A percentile compares a stretch with the other conserved stretches of the same genome.
Evolutionary conservation across 2,888 invertebrate species (phyloP).

Genomic region (Nomada hirtipes): DNA sequence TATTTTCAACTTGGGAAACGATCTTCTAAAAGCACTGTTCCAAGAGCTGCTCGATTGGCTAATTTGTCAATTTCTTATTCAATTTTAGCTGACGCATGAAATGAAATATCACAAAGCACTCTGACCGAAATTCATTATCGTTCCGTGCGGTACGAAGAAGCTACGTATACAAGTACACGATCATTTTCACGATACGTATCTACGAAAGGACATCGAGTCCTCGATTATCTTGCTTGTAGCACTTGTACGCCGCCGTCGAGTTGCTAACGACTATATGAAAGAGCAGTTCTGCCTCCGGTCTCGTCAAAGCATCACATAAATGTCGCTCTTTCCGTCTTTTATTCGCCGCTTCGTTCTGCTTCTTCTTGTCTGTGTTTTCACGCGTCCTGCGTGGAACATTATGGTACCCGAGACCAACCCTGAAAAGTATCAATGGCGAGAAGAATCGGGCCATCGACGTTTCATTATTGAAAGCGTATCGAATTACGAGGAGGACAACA

Average conservation of each 20-base stretch:
- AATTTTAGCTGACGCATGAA: neutral
- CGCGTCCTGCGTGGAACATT: neutral
- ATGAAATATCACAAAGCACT: neutral
- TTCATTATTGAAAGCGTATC: conserved; percentile 13
- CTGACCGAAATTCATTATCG: conserved; percentile 29
- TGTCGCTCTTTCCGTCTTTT: neutral
- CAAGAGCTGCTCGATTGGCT: neutral
- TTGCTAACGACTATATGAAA: neutral
- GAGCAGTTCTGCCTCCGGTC: conserved; percentile 11
- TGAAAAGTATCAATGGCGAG: neutral
- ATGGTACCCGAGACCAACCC: conserved; percentile 12
- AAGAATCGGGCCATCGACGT: conserved; percentile 5
- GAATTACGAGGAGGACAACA: neutral
- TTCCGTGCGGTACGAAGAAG: neutral
- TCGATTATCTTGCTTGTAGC: conserved; percentile 46
- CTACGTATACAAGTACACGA: conserved; percentile 6
- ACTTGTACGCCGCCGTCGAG: neutral
- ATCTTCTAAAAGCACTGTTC: no score
- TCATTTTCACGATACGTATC: conserved; percentile 36
- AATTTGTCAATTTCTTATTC: neutral
- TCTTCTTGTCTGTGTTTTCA: neutral
- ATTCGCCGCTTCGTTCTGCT: neutral
- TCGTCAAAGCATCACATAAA: neutral
- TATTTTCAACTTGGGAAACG: neutral
- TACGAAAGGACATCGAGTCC: conserved; percentile 31